Base-by-base conservation (phyloP, 2,797 vertebrate genomes). In the Naso thynnoides region DNA sequence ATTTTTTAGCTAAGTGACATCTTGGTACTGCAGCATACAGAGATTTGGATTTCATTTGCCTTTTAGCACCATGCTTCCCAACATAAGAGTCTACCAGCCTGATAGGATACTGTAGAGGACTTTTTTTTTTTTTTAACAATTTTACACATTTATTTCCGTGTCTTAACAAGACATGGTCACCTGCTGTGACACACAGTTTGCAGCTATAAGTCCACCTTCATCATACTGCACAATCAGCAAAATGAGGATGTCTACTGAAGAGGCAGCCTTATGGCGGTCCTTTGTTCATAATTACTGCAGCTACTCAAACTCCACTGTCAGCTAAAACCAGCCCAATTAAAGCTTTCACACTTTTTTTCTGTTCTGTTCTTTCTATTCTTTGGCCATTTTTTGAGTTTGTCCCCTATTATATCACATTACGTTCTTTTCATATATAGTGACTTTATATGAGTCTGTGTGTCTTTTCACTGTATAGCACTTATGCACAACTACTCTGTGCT, bases 271-370 rank as follows among this genome's bases (percentile, higher is more conserved):
- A 3, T 61, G 60, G 42, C 42, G 38, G 42, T 54, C 33, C 54
- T 78, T 70, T 78, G 68, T 78, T 69, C 54, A 60, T 71, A 68
- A 75, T 83, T 72, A 62, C 45, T 58, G 24, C 58, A 58, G 44
- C n/a, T 19, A 29, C 44, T 73, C 50, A 49, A 8, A 45, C 27
- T 61, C 64, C n/a, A 6, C 53, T 68, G 50, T 75, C 63, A 85
- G 70, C 70, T 44, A 64, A 70, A 73, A 50, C 19, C 0, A 5
- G 13, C 44, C 56, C 56, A 75, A 73, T 85, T 66, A 79, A 1
- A 1, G 13, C 47, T 41, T 31, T 41, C 19, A 49, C 27, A 18
- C 24, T 44, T 57, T 27, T 27, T 41, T 47, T 50, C 3, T 36
- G 0, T 8, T 57, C 38, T 55, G 10, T 55, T 67, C 33, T 8